Evolutionary conservation across 2,888 invertebrate genomes (phyloP), one percentile per base, ranked within the genome.

Genomic region (Cantharis flavilabris): DNA sequence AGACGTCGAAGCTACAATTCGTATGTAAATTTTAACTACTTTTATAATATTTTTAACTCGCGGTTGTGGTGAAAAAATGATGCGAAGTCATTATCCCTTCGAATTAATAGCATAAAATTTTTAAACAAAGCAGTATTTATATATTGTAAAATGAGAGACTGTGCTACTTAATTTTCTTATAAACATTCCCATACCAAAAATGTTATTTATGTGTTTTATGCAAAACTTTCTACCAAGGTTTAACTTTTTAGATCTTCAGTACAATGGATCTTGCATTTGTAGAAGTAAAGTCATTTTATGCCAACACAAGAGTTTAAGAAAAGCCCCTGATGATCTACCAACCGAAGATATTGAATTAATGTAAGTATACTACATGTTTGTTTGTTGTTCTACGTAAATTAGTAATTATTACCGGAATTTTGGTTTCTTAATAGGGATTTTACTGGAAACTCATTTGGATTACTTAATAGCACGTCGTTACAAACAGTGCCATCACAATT

Each of bases 361-460:
- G 89, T 90, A 85, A 88, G 89, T 88, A 80, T 28, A 10, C 62
- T 11, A 30, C n/a, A 28, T 65, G 20, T 63, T 20, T 16, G 14
- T 49, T 14, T 65, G 69, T 1, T n/a, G 13, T 13, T 13, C 33
- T 13, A 13, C 49, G 18, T 72, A 63, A 16, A 18, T 72, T 30
- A n/a, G 33, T 49, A 30, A 11, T 26, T 26, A 26, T 9, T 26
- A 9, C 7, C 71, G 13, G 62, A 70, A 18, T n/a, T 71, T 70
- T 74, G 49, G 63, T 76, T 75, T 23, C 26, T 69, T 86, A 86
- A 18, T 81, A 90, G 90, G 33, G 90, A 90, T 82, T 86, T 90
- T 30, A 89, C 89, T 2, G 90, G 89, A 63, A 90, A 90, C 80
- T 84, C 83, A 76, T 90, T 90, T 80, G 83, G 85, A 30, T 79